A percentile compares a stretch with the other conserved stretches of the same genome.
phyloP scores from a whole-genome alignment of 1,140 invertebrate species.

The Hylyphantes graminicola region DNA sequence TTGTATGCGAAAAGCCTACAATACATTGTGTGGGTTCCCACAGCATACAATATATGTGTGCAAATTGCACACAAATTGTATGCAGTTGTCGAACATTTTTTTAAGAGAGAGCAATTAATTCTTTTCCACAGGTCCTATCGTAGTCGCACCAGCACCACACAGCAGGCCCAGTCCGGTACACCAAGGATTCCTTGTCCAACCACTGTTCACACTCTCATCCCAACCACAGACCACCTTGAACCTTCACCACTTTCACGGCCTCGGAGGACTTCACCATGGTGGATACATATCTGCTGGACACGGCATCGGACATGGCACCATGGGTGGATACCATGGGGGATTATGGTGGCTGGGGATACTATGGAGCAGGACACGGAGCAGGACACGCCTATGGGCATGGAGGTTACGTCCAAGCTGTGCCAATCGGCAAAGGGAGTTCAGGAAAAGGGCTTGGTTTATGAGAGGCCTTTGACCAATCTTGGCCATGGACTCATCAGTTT shows the following conservation, averaged over 20 bases:
- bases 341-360: not conserved
- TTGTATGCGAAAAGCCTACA: too few species aligned
- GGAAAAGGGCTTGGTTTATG: conserved; percentile 2
- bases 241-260: not conserved
- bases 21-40: too few species aligned
- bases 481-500: conserved; percentile 28
- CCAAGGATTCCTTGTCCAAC: conserved; percentile 7
- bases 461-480: conserved; percentile 1
- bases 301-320: not conserved
- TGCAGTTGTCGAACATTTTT: too few species aligned
- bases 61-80: too few species aligned
- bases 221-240: conserved; percentile 30
- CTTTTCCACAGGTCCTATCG: not conserved
- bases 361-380: not conserved
- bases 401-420: not conserved
- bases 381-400: not conserved
- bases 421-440: not conserved
- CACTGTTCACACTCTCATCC: conserved; percentile 12
- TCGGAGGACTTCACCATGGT: not conserved
- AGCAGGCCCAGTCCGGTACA: not conserved
- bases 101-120: too few species aligned
- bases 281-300: conserved; percentile 3
- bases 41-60: too few species aligned
- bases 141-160: conserved; percentile 1
- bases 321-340: not conserved